These are phyloP conservation scores for Hippocampus kuda DNA, from an alignment of 2,797 vertebrate genomes.

Conservation along the genomic window DNA sequence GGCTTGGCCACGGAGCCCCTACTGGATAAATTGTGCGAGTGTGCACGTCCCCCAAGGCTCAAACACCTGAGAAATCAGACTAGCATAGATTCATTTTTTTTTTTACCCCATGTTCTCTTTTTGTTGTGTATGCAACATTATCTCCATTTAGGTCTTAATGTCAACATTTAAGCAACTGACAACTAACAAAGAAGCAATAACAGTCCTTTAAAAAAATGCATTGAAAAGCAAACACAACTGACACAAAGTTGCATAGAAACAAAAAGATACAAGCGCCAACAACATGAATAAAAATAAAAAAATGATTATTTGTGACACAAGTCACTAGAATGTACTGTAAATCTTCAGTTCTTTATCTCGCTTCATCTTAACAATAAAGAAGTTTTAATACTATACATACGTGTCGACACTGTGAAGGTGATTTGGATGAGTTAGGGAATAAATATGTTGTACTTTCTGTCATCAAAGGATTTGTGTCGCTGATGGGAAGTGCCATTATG, in stretches of 20 bases:
- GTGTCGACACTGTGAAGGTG: constrained; percentile 13
- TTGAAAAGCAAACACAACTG: no score
- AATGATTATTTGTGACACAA: neutral
- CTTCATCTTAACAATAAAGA: neutral
- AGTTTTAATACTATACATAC: neutral
- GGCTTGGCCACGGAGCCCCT: no score
- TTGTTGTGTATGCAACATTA: no score
- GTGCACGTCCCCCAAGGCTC: no score
- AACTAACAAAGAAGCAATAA: no score
- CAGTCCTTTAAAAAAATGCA: no score
- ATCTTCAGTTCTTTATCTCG: neutral
- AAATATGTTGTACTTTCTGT: constrained; percentile 23
- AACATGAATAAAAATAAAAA: neutral
- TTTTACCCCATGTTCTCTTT: no score
- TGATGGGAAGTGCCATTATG: constrained; percentile 38
- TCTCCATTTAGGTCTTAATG: no score
- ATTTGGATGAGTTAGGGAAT: constrained; percentile 38
- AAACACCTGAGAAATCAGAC: no score
- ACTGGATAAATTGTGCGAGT: no score
- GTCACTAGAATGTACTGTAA: neutral
- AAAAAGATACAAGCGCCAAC: neutral
- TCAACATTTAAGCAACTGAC: no score
- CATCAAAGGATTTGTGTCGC: constrained; percentile 32
- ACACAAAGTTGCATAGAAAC: neutral
- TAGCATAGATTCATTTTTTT: no score